Base-by-base conservation (phyloP, 1,140 invertebrate species). In the Tribolium castaneum region DNA sequence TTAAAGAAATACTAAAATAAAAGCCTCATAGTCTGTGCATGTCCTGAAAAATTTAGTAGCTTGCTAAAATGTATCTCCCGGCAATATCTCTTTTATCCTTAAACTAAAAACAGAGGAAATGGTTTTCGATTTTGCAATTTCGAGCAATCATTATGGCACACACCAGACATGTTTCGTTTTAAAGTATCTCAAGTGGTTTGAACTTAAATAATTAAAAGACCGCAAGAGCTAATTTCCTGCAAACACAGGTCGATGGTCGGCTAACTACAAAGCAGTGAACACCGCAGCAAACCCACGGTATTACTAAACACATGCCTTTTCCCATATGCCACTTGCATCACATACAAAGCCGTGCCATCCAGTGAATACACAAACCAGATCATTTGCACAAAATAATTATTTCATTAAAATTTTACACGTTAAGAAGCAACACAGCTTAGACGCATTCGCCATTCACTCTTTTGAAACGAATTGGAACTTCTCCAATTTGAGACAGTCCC, bases 181-280 rank as follows among this genome's bases (percentile, higher is more conserved):
- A 66, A 39, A 66, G n/a, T 35, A 35, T 12, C 59, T 39, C 14
- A 22, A 35, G 25, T 30, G 59, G 59, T 66, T 66, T 66, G n/a
- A 66, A 66, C 59, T 66, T 66, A 66, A 66, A 66, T 66, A 66
- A 66, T 66, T 66, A 66, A 66, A 66, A 66, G 30, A 66, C 59
- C 59, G 35, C 59, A 66, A 30, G 9, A 66, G 59, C 59, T 66
- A 66, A 66, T 66, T 66, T 66, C 12, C 59, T 66, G 59, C 59
- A 66, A 66, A 66, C 59, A 66, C 34, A 14, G 59, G 59, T 66
- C 59, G 59, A 39, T 66, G 59, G 59, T 66, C 59, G 59, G 30
- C 34, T 66, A 35, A 35, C 59, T 66, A 66, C 59, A 66, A 66
- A 66, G 59, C 30, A 66, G 59, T 35, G 13, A 35, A 66, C 30